These are phyloP conservation scores for Picathartes gymnocephalus DNA, from an alignment of 2,113 vertebrate species.

Conservation along the genomic window DNA sequence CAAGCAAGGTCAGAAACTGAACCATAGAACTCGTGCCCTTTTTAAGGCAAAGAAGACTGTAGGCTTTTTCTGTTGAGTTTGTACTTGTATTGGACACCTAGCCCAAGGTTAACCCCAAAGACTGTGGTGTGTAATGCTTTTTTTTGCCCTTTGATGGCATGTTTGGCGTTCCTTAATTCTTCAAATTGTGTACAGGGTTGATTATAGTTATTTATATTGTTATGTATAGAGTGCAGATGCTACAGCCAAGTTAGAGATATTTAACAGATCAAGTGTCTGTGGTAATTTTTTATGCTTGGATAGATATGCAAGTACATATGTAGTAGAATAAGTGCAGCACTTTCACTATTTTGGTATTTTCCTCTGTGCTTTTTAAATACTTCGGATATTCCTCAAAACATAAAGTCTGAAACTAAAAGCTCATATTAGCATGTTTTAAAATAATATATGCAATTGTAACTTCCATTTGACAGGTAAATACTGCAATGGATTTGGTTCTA, in stretches of 20 bases:
- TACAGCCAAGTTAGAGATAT: not conserved
- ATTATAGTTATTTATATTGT: not conserved
- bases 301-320: not conserved
- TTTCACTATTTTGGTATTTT: not conserved
- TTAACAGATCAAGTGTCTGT: not conserved
- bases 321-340: not conserved
- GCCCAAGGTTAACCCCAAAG: not conserved
- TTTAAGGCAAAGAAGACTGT: not conserved
- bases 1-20: not conserved
- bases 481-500: not conserved
- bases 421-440: not conserved
- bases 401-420: not conserved
- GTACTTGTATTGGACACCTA: not conserved
- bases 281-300: not conserved
- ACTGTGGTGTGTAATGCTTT: not conserved
- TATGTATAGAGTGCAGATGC: not conserved
- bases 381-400: not conserved
- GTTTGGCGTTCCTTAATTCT: not conserved
- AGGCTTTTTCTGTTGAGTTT: not conserved
- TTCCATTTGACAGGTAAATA: not conserved
- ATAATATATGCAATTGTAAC: not conserved
- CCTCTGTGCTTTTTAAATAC: not conserved
- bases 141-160: not conserved
- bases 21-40: not conserved
- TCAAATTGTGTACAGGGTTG: not conserved